Base-by-base conservation (phyloP, 1,140 invertebrate species). In the Magallana ariakensis region DNA sequence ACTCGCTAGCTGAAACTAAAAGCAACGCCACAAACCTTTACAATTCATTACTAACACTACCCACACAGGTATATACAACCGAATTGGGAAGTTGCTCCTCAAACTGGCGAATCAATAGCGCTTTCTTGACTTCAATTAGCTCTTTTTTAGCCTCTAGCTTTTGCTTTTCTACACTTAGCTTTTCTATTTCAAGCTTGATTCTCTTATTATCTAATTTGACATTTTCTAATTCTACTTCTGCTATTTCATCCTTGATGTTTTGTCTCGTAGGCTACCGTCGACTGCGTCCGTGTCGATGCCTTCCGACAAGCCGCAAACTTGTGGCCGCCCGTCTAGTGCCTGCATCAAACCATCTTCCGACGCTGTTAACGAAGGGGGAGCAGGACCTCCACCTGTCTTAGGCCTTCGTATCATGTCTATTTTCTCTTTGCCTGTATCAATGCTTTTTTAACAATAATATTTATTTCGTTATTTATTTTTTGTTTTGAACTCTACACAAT, bases 1-100 rank as follows among this genome's bases (percentile, higher is more conserved):
- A n/a, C n/a, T n/a, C n/a, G n/a, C n/a, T n/a, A n/a, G n/a, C n/a
- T n/a, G n/a, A n/a, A n/a, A n/a, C n/a, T n/a, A n/a, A n/a, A 58
- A 5, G 2, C 57, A 2, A 16, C 10, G 57, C 57, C 11, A 15
- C 11, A 57, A 57, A 13, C 13, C 13, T 8, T 60, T 60, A 60
- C 58, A 60, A 60, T 13, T 60, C 58, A 60, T 60, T 60, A 60
- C 6, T 11, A 16, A n/a, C n/a, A n/a, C n/a, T n/a, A n/a, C n/a
- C n/a, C n/a, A n/a, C n/a, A 57, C 7, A 8, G 56, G 56, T 60
- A 60, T 60, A 60, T 16, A 60, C n/a, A 13, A 60, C 11, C 6
- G 58, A 60, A 60, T 60, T 60, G 13, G 58, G 58, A 60, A 11
- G n/a, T 60, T n/a, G 58, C 58, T 60, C 58, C 58, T 60, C 58